Base-by-base conservation (phyloP, 2,113 vertebrate genomes). In the Larimichthys polyactis region DNA sequence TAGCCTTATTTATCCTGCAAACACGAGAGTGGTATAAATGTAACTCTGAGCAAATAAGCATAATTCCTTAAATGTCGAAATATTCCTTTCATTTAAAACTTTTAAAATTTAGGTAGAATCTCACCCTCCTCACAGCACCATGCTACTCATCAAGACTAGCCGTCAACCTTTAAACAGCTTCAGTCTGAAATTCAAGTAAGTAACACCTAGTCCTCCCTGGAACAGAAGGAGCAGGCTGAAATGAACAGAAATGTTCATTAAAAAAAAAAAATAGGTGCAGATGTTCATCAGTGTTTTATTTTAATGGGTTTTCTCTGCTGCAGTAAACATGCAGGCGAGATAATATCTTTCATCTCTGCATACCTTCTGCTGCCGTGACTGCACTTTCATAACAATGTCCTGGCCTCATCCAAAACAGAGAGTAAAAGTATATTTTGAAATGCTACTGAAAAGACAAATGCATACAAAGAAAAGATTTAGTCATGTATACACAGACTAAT, bases 221-320 rank as follows among this genome's bases (percentile, higher is more conserved):
- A 55, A 52, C 11, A 51, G 29, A 20, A 40, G 27, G 40, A 71
- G 46, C 20, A 44, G 46, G 15, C 66, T 10, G 67, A n/a, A 10
- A 40, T 40, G 24, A 16, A 52, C 29, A 65, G 12, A 64, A 44
- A 11, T 70, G 44, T 58, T 62, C 7, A 19, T 65, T 51, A n/a
- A 63, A 0, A 44, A 71, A 63, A 0, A 32, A 71, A 46, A 19
- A 69, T n/a, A 78, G 20, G 51, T 64, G 55, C 74, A 63, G 32
- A 70, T 69, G 81, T 43, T 65, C 46, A 43, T 63, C 17, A 40
- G 9, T 24, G 11, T 63, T 60, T 59, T 51, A 43, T 46, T 83
- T 52, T 59, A 48, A 54, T 65, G 10, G 36, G 20, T 46, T 75
- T 36, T 77, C 51, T 62, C 55, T 63, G 55, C 43, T 51, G 49